Conservation (phyloP, 2,797 vertebrate species). For the Cuniculus paca region DNA sequence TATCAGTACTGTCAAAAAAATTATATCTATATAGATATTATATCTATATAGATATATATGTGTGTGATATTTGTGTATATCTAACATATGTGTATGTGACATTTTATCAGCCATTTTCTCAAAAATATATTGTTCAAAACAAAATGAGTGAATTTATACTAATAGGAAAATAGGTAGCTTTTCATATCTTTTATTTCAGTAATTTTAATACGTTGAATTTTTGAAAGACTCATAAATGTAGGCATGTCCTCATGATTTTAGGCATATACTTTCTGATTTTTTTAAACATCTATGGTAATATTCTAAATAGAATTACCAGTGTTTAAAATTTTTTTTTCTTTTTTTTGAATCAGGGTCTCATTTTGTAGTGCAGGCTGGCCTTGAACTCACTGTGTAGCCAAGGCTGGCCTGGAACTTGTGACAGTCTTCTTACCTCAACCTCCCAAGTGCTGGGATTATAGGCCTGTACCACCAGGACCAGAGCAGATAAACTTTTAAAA, state of each 20-base stretch:
- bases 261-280: not conserved
- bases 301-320: conserved; percentile 50
- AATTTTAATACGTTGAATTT: conserved; percentile 66
- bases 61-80: not conserved
- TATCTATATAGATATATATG: too few species aligned
- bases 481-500: not conserved
- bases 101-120: not conserved
- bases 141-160: conserved; percentile 28
- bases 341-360: not conserved
- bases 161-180: conserved; percentile 3
- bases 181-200: conserved; percentile 48
- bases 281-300: conserved; percentile 24
- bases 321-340: not conserved
- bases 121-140: conserved; percentile 58
- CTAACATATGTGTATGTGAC: not conserved
- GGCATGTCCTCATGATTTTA: not conserved
- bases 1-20: not conserved
- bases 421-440: not conserved
- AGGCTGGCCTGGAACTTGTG: not conserved
- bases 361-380: not conserved
- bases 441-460: not conserved
- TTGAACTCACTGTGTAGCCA: not conserved
- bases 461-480: not conserved
- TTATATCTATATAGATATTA: not conserved
- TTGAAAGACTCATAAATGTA: conserved; percentile 18